phyloP scores from a whole-genome alignment of 2,113 vertebrate genomes.

The Hyperoodon ampullatus region DNA sequence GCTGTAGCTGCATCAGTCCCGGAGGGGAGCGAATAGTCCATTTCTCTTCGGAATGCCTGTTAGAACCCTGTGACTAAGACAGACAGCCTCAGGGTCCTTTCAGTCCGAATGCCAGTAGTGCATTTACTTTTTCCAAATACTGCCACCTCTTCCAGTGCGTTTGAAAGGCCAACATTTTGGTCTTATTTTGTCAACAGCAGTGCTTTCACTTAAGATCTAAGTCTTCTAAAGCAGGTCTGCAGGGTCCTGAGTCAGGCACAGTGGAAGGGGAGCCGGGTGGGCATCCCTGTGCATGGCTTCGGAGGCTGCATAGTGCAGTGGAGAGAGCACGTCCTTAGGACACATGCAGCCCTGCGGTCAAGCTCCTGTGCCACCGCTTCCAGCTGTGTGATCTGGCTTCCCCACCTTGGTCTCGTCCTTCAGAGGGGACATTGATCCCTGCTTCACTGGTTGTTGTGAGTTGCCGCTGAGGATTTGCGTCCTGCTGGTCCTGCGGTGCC shows the following conservation, averaged over 20 bases:
- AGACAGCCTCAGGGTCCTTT: background rate
- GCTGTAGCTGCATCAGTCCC: too few species aligned
- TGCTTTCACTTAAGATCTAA: background rate
- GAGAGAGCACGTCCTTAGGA: background rate
- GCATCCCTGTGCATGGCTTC: accelerated
- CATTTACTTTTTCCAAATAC: background rate
- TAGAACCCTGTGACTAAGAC: background rate
- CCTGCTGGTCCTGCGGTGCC: background rate
- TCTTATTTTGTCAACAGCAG: background rate
- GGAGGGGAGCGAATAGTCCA: accelerated
- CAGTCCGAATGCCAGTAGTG: accelerated
- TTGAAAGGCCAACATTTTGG: background rate
- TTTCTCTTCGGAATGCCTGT: background rate
- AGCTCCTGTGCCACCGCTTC: accelerated
- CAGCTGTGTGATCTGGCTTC: background rate
- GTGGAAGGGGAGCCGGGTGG: accelerated
- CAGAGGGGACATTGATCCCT: background rate
- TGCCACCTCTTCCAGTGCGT: background rate
- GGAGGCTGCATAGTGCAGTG: accelerated
- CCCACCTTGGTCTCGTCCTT: background rate
- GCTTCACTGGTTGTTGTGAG: background rate
- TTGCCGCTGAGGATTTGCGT: background rate
- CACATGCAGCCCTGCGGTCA: background rate
- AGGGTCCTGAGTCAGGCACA: accelerated
- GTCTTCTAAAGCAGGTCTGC: background rate